Base-by-base conservation (phyloP, 2,797 vertebrate genomes). In the Anguilla anguilla region DNA sequence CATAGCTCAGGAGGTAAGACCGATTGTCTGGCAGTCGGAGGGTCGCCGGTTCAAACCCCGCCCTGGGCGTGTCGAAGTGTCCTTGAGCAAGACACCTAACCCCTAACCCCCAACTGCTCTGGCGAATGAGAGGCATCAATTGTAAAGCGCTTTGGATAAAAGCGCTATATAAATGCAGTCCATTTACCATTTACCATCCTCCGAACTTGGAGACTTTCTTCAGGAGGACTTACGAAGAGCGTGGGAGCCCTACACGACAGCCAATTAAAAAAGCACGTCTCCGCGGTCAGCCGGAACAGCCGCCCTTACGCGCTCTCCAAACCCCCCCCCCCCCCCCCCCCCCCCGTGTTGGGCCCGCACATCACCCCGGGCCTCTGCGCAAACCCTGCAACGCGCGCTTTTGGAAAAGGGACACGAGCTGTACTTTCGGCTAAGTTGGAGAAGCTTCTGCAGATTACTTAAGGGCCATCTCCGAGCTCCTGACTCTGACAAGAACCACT, bases 401-500 rank as follows among this genome's bases (percentile, higher is more conserved):
- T 88, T 85, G 39, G 59, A 87, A 74, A 84, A n/a, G n/a, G 79
- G 61, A 81, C 84, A 39, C 15, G 84, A 85, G 87, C 85, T 79
- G 83, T 15, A 57, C 83, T 85, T 46, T 84, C 53, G 35, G 87
- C 64, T n/a, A 57, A 51, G 82, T 49, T 46, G 53, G 1, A 22
- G n/a, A 77, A 43, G 69, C 83, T 85, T 83, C 77, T 15, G 35
- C 3, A 43, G 31, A 43, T 39, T 72, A 88, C 84, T 85, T 55
- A 57, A 83, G 51, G 64, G 61, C 49, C n/a, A 53, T 53, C 46
- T 53, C 86, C 35, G 87, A 35, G 87, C n/a, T 59, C 49, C 25
- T 55, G 74, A 46, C 74, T 79, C 69, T 89, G 91, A 92, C 90
- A 93, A 91, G 92, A 90, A 89, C 92, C 90, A 89, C 92, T 89